phyloP scores from a whole-genome alignment of 2,797 vertebrate species.

The Characodon lateralis region DNA sequence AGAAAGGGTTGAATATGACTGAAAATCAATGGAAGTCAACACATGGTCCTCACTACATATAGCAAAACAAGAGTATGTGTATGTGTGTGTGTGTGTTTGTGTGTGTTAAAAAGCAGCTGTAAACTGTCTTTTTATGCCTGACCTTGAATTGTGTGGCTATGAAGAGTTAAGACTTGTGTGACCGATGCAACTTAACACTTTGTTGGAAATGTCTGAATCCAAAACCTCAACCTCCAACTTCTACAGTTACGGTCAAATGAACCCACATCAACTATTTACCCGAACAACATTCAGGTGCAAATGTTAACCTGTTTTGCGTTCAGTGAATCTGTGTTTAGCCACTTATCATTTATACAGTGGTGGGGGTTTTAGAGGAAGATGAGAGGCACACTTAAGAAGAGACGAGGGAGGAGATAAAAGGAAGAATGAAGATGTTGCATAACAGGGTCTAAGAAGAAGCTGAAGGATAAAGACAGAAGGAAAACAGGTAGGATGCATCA shows the following conservation, averaged over 20 bases:
- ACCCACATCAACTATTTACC: neutral
- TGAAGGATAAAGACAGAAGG: neutral
- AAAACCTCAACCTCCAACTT: too few species aligned
- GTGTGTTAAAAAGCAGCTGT: too few species aligned
- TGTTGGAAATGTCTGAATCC: too few species aligned
- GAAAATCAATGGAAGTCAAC: too few species aligned
- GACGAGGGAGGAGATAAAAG: slow-evolving; percentile 8
- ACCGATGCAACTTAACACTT: too few species aligned
- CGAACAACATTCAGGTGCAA: slow-evolving; percentile 4
- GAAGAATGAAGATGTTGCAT: slow-evolving; percentile 8
- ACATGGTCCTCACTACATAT: too few species aligned
- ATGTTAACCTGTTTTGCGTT: slow-evolving; percentile 3
- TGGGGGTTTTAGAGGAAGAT: neutral
- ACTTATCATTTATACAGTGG: neutral
- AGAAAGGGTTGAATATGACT: too few species aligned
- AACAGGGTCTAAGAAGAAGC: slow-evolving; percentile 1
- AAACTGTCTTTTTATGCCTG: too few species aligned
- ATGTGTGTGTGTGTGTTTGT: too few species aligned
- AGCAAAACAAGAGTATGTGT: too few species aligned
- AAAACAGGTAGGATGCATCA: neutral
- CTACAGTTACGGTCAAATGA: neutral
- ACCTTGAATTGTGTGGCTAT: too few species aligned
- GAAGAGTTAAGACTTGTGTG: too few species aligned
- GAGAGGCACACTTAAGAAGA: neutral
- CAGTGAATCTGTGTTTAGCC: slow-evolving; percentile 16